Percentiles rank a stretch among this genome's conserved stretches.
Conservation (phyloP, 2,113 vertebrate species). For the Chlamydotis undulata region DNA sequence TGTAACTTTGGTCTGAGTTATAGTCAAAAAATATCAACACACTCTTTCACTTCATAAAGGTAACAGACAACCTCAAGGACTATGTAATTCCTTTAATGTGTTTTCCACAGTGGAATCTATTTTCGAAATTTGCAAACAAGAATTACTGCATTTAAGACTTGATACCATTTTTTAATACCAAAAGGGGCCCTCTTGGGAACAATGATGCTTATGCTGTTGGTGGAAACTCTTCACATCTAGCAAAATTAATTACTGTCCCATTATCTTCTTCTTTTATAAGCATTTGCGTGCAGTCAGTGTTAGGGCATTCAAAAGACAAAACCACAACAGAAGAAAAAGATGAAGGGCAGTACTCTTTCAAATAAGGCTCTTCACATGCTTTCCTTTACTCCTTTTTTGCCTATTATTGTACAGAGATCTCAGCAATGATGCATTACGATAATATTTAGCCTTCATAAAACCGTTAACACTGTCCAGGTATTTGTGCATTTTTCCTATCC, state of each 20-base stretch:
- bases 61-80: background rate
- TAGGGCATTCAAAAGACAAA: background rate
- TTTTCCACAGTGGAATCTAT: background rate
- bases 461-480: rapidly evolving
- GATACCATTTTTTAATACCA: background rate
- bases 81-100: background rate
- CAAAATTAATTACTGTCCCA: background rate
- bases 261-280: background rate
- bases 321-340: background rate
- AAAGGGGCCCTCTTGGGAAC: background rate
- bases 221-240: background rate
- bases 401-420: background rate
- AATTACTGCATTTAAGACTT: background rate
- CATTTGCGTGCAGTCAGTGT: background rate
- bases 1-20: background rate
- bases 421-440: background rate
- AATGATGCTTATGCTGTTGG: background rate
- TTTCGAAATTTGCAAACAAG: background rate
- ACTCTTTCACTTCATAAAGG: background rate
- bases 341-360: background rate
- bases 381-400: background rate
- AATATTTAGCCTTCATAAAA: background rate
- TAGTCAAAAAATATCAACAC: background rate
- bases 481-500: background rate
- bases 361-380: background rate